Percentiles rank a stretch among this genome's conserved stretches.
phyloP scores from a whole-genome alignment of 1,140 invertebrate species.

The Schlechtendalia chinensis region DNA sequence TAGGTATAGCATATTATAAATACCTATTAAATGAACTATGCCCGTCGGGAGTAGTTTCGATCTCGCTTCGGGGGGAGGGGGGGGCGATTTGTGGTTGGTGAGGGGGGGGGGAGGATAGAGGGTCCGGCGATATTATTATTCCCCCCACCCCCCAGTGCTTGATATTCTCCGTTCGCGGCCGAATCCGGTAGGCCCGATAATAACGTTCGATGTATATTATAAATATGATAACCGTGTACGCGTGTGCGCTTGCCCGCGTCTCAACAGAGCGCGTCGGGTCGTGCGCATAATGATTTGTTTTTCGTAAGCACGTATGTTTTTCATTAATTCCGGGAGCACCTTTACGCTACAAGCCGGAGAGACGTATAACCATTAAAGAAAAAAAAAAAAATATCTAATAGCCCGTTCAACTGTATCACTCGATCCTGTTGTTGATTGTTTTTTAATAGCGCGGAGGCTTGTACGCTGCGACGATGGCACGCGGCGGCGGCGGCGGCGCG shows the following conservation, averaged over 20 bases:
- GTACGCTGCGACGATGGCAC: no score
- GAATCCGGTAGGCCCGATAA: background rate
- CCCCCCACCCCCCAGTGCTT: no score
- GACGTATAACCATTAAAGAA: slow-evolving; percentile 43
- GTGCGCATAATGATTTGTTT: slow-evolving; percentile 33
- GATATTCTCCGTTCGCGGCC: no score
- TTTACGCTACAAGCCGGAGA: slow-evolving; percentile 20
- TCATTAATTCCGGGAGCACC: slow-evolving; percentile 35
- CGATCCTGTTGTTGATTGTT: slow-evolving; percentile 29
- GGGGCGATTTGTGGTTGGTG: no score
- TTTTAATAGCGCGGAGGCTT: slow-evolving; percentile 16
- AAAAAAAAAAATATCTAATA: no score
- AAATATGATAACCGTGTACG: no score
- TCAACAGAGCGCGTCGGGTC: background rate
- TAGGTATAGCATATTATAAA: no score
- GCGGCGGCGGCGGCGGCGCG: no score
- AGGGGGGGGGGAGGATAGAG: no score
- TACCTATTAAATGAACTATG: background rate
- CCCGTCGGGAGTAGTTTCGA: background rate
- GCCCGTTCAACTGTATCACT: slow-evolving; percentile 22
- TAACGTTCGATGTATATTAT: background rate
- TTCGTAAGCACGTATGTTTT: slow-evolving; percentile 7
- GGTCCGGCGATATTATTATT: no score
- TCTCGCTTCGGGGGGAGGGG: no score
- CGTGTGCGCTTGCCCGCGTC: no score